Evolutionary conservation across 2,113 vertebrate genomes (phyloP).

Genomic region (Crotalus horridus): DNA sequence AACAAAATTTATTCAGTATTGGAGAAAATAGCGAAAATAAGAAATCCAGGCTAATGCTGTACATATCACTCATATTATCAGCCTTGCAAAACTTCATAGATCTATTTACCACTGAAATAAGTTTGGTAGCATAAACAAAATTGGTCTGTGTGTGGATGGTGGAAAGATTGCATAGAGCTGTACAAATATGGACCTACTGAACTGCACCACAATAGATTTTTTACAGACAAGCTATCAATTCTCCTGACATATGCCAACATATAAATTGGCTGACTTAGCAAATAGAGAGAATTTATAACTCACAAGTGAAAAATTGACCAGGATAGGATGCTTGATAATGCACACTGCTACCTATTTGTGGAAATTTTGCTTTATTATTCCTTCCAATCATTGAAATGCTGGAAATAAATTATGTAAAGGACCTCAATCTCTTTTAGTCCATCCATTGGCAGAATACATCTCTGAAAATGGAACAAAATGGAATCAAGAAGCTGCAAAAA

Average conservation of each 20-base stretch:
- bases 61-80: conserved; percentile 35
- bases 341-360: conserved; percentile 39
- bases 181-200: conserved; percentile 57
- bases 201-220: conserved; percentile 59
- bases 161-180: conserved; percentile 49
- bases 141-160: background rate
- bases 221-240: conserved; percentile 64
- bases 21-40: background rate
- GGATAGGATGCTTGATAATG: conserved; percentile 42
- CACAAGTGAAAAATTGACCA: conserved; percentile 51
- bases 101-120: conserved; percentile 40
- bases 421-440: background rate
- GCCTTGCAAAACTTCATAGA: conserved; percentile 22
- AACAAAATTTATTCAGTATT: background rate
- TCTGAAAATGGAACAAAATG: background rate
- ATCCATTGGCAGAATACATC: background rate
- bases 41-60: conserved; percentile 27
- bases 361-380: conserved; percentile 41
- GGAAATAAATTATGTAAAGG: background rate
- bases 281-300: conserved; percentile 63
- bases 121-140: conserved; percentile 2
- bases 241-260: conserved; percentile 56
- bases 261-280: conserved; percentile 67
- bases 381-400: background rate
- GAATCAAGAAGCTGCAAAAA: background rate